A percentile compares a stretch with the other conserved stretches of the same genome.
phyloP scores from a whole-genome alignment of 2,113 vertebrate species.

The Mastomys coucha region DNA sequence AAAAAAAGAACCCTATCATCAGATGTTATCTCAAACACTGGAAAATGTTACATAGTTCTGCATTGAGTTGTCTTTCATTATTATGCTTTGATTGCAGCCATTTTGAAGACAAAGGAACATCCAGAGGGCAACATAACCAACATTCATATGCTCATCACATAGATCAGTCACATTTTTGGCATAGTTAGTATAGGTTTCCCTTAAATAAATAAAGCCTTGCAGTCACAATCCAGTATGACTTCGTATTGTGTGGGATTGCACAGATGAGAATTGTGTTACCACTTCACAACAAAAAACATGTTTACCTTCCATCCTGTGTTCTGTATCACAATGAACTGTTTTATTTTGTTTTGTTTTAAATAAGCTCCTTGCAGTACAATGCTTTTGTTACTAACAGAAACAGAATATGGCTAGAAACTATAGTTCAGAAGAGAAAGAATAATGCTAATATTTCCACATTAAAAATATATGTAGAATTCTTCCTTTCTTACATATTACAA shows the following conservation, averaged over 20 bases:
- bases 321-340: background rate
- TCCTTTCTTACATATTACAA: background rate
- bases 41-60: too few relatives aligned
- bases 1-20: too few relatives aligned
- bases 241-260: background rate
- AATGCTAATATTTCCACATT: background rate
- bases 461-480: background rate
- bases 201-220: background rate
- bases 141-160: background rate
- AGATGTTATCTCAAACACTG: too few relatives aligned
- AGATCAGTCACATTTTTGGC: constrained; percentile 8
- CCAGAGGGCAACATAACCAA: background rate
- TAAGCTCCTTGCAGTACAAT: background rate
- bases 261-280: background rate
- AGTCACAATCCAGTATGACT: background rate
- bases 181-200: background rate
- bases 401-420: background rate
- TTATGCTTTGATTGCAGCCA: background rate
- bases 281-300: background rate
- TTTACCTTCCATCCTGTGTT: constrained; percentile 15
- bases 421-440: background rate
- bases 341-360: background rate
- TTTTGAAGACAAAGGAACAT: constrained; percentile 1
- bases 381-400: background rate
- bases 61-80: constrained; percentile 13